Base-by-base conservation (phyloP, 2,113 vertebrate species). In the Oxyruncus cristatus region DNA sequence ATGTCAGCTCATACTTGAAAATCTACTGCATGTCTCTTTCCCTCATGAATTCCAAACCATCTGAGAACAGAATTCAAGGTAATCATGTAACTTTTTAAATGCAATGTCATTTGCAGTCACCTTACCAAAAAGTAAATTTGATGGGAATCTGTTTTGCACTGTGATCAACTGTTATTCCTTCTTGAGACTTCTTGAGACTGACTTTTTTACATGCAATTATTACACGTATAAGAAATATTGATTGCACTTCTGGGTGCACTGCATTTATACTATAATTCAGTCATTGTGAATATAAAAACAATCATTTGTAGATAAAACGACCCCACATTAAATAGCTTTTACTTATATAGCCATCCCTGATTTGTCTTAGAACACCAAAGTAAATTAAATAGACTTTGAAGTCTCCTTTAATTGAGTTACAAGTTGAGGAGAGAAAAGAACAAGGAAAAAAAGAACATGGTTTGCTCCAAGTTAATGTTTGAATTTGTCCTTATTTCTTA, bases 341-440 rank as follows among this genome's bases (percentile, higher is more conserved):
- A 33, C 14, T 73, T 66, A 9, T 68, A 32, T 22, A 50, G 6
- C 10, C 9, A 56, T 30, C 9, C 21, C 41, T 49, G 28, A 42
- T 71, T 85, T 10, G 3, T 24, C 28, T 79, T 58, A 50, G 53
- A 80, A 76, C 67, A 49, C 5, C 12, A 68, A 74, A 52, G 17
- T 50, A 73, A 78, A 55, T 41, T 24, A 75, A 86, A 66, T 46
- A 59, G 65, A 71, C 11, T 74, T 91, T 79, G 28, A 85, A 58
- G 16, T 42, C 27, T 32, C 30, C 13, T 66, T 82, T 58, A 52
- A 24, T 3, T 0, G 0, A 62, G 6, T 73, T 82, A 39, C 8
- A 73, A 71, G 14, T 15, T 59, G 27, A 79, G 47, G 22, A 79
- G 14, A 73, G 37, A 90, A 82, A 81, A 75, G 6, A 75, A 53